Evolutionary conservation across 37 sponge, comb jelly and placozoan genomes (phyloP).

Genomic region (Theonella swinhoei): DNA sequence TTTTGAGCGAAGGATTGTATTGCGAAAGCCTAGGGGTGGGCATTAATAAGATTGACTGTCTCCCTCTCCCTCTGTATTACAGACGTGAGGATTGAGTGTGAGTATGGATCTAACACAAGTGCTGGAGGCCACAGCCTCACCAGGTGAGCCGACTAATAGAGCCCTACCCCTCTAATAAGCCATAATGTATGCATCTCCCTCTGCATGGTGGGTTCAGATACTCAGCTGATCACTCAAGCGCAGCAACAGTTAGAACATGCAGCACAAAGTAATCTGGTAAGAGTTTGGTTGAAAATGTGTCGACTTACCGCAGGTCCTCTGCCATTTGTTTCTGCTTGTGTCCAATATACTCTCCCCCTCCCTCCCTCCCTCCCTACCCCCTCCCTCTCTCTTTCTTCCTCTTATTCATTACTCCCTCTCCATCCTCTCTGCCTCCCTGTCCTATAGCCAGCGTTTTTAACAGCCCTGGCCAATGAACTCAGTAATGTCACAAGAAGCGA

Average conservation of each 20-base stretch:
- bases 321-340: no score
- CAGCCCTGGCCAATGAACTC: conserved; percentile 75
- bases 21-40: no score
- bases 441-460: conserved; percentile 77
- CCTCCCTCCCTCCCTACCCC: no score
- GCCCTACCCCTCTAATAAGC: not conserved
- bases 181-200: not conserved
- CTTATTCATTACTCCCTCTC: not conserved
- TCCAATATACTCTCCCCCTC: no score
- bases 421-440: not conserved
- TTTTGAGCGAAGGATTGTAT: no score
- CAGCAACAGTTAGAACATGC: conserved; percentile 59
- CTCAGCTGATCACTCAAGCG: conserved; percentile 38
- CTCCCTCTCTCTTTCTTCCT: no score
- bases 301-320: no score
- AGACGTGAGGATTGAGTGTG: not conserved
- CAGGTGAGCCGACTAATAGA: conserved; percentile 22
- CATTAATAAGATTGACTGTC: not conserved
- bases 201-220: no score
- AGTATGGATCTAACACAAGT: conserved; percentile 38
- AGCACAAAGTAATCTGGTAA: conserved; percentile 59
- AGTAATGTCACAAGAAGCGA: conserved; percentile 66
- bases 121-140: conserved; percentile 73
- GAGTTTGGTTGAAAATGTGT: no score
- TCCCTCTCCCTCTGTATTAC: not conserved